Conservation (phyloP, 2,888 invertebrate genomes). For the Melanargia galathea region DNA sequence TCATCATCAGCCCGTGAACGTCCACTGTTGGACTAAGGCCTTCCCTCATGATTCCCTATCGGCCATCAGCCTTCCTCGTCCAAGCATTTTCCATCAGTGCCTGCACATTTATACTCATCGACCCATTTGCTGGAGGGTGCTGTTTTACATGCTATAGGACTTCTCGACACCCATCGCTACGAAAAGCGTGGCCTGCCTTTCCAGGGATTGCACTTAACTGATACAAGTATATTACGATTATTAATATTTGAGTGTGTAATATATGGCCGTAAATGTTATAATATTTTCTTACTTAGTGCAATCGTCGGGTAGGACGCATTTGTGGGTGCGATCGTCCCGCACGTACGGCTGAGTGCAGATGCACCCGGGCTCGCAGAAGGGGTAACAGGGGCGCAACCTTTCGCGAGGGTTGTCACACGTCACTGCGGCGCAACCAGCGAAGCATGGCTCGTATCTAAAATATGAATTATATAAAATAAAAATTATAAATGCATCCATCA, state of each 20-base stretch:
- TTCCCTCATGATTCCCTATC: background rate
- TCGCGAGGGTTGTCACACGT: conserved; percentile 76
- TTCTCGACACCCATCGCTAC: no score
- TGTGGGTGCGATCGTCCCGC: conserved; percentile 75
- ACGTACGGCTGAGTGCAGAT: conserved; percentile 70
- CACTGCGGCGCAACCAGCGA: conserved; percentile 73
- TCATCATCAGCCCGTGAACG: background rate
- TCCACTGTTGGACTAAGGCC: background rate
- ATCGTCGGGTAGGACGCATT: conserved; percentile 71
- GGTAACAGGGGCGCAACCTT: conserved; percentile 73
- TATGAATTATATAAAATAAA: background rate
- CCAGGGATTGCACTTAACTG: no score
- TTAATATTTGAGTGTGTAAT: no score
- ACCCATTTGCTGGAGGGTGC: no score
- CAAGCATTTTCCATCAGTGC: no score
- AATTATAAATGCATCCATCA: no score
- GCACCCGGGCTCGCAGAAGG: conserved; percentile 76
- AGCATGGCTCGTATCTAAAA: conserved; percentile 66
- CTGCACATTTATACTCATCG: no score
- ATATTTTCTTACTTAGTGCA: conserved; percentile 65
- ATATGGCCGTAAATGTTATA: background rate
- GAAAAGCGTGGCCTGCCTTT: no score
- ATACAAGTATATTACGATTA: no score
- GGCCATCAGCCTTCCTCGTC: no score
- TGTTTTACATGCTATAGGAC: no score